phyloP scores from a whole-genome alignment of 2,888 invertebrate species.

The Creontiades dilutus region DNA sequence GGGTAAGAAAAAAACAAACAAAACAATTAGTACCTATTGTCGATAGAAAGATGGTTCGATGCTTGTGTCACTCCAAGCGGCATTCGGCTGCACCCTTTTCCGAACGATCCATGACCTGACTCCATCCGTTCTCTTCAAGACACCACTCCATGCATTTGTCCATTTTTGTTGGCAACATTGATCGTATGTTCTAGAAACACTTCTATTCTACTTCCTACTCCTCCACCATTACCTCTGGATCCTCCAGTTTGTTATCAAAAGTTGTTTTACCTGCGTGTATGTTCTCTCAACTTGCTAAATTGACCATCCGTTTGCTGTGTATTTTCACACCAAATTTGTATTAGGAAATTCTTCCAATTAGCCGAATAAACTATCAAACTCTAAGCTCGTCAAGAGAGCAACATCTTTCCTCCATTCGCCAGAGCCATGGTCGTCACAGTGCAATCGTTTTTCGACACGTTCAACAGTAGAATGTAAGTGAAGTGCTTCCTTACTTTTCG shows the following conservation, averaged over 20 bases:
- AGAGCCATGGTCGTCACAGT: constrained; percentile 66
- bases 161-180: background rate
- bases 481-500: constrained; percentile 54
- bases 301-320: constrained; percentile 3
- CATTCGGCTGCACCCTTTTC: too few relatives aligned
- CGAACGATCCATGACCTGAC: too few relatives aligned
- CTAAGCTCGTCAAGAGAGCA: background rate
- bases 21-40: too few relatives aligned
- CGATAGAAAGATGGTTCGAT: too few relatives aligned
- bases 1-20: too few relatives aligned
- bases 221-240: background rate
- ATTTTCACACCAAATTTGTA: constrained; percentile 40
- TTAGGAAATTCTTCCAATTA: background rate
- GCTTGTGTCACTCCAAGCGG: too few relatives aligned
- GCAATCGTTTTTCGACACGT: constrained; percentile 72
- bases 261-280: background rate
- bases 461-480: constrained; percentile 74
- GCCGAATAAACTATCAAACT: background rate
- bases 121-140: too few relatives aligned
- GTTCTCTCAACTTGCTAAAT: background rate
- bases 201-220: background rate
- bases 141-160: background rate
- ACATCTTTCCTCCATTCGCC: background rate
- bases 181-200: constrained; percentile 1
- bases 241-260: constrained; percentile 61